Conservation (phyloP, 2,888 invertebrate species). For the Drosophila austrosaltans region DNA sequence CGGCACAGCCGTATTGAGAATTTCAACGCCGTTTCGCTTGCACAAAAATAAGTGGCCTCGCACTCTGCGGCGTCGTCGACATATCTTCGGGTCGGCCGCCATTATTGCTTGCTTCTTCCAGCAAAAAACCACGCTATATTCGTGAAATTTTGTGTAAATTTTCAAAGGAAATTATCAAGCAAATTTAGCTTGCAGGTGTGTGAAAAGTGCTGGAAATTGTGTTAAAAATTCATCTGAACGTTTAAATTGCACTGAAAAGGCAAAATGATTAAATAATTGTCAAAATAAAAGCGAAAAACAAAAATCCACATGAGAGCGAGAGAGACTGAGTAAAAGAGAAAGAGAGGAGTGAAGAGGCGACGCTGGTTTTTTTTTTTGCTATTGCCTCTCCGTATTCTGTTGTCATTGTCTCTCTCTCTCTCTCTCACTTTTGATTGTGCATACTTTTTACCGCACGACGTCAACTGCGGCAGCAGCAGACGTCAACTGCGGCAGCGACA, state of each 20-base stretch:
- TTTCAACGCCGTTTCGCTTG: constrained; percentile 41
- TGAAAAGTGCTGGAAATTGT: constrained; percentile 66
- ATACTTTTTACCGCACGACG: too few species aligned
- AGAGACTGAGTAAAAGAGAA: constrained; percentile 34
- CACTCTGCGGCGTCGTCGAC: constrained; percentile 63
- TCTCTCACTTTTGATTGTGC: too few species aligned
- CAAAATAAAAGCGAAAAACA: constrained; percentile 65
- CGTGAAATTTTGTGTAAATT: constrained; percentile 70
- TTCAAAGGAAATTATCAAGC: constrained; percentile 72
- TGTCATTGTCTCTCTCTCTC: too few species aligned
- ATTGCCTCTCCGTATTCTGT: constrained; percentile 69
- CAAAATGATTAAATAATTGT: constrained; percentile 28
- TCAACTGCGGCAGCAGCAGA: too few species aligned
- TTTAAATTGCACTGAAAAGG: constrained; percentile 23
- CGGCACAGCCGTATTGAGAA: constrained; percentile 5
- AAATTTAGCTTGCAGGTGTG: constrained; percentile 64
- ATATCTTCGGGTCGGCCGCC: constrained; percentile 85
- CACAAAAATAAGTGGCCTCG: constrained; percentile 50
- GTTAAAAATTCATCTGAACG: constrained; percentile 52
- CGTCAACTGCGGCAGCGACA: too few species aligned
- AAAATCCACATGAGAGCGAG: constrained; percentile 60
- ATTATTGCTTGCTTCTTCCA: constrained; percentile 88
- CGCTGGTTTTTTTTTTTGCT: constrained; percentile 53
- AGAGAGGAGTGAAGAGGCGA: constrained; percentile 51
- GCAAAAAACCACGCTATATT: constrained; percentile 81